Conservation (phyloP, 2,888 invertebrate genomes). For the Molorchus minor region DNA sequence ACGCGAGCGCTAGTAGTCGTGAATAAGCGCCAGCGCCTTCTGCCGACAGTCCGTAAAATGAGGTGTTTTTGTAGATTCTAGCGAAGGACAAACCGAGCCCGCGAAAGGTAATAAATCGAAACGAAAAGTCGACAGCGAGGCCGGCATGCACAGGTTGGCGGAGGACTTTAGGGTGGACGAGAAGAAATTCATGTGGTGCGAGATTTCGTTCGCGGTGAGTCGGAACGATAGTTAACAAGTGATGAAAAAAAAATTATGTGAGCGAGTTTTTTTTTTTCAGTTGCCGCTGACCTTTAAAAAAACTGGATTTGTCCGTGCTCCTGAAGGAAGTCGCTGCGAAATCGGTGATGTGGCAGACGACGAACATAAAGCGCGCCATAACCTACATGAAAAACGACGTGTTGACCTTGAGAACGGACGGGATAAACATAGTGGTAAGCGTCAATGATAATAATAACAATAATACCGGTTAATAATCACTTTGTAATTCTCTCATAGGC, state of each 20-base stretch:
- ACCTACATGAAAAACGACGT: conserved; percentile 73
- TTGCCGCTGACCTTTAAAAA: conserved; percentile 69
- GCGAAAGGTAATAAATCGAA: conserved; percentile 68
- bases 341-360: conserved; percentile 81
- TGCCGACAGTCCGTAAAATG: no score
- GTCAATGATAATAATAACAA: no score
- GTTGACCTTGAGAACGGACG: conserved; percentile 89
- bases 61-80: conserved; percentile 60
- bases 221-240: no score
- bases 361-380: conserved; percentile 85
- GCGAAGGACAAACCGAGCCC: conserved; percentile 53
- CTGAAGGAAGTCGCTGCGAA: conserved; percentile 75
- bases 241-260: conserved; percentile 1
- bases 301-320: conserved; percentile 80
- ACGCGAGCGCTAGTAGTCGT: no score
- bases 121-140: conserved; percentile 61
- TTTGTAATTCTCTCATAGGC: no score
- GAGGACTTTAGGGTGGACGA: conserved; percentile 79
- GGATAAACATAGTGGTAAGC: conserved; percentile 85
- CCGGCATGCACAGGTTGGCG: conserved; percentile 51
- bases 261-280: conserved; percentile 55
- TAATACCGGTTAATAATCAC: no score
- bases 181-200: conserved; percentile 83
- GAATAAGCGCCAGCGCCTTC: no score
- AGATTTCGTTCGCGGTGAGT: conserved; percentile 78